Evolutionary conservation across 2,888 invertebrate genomes (phyloP).

Genomic region (Philereme vetulata): DNA sequence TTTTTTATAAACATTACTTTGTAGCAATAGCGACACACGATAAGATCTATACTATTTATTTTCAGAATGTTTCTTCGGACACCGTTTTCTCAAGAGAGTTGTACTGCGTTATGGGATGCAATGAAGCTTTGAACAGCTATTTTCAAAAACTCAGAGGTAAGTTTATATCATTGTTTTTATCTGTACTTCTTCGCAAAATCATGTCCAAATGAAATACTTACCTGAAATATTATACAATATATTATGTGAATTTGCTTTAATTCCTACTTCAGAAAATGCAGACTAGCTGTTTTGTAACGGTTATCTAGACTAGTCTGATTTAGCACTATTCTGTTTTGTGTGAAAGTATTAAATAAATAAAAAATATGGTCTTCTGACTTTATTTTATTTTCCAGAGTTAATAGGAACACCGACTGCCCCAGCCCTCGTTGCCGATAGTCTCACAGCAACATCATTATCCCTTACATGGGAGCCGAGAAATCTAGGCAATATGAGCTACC

Average conservation of each 20-base stretch:
- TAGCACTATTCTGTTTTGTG: too few relatives aligned
- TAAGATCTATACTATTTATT: too few relatives aligned
- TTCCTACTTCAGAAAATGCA: too few relatives aligned
- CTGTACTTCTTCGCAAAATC: not conserved
- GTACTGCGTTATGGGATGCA: constrained; percentile 92
- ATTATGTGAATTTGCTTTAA: too few relatives aligned
- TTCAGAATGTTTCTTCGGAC: constrained; percentile 88
- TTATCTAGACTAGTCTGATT: too few relatives aligned
- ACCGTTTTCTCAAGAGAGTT: constrained; percentile 87
- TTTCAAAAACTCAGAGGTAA: constrained; percentile 88
- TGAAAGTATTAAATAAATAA: too few relatives aligned
- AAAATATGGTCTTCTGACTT: not conserved
- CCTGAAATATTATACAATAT: too few relatives aligned
- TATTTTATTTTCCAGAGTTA: constrained; percentile 66
- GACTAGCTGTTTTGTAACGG: too few relatives aligned
- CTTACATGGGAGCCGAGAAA: constrained; percentile 89
- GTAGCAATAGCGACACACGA: too few relatives aligned
- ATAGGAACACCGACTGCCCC: constrained; percentile 89
- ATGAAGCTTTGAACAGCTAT: constrained; percentile 90
- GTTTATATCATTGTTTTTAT: constrained; percentile 9
- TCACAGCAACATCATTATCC: constrained; percentile 90
- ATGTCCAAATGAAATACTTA: too few relatives aligned
- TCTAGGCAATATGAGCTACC: constrained; percentile 82
- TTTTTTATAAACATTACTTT: not conserved
- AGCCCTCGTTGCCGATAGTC: constrained; percentile 89